Evolutionary conservation across 2,113 vertebrate species (phyloP), one percentile per base, ranked within the genome.

Genomic region (Atlantisia rogersi): DNA sequence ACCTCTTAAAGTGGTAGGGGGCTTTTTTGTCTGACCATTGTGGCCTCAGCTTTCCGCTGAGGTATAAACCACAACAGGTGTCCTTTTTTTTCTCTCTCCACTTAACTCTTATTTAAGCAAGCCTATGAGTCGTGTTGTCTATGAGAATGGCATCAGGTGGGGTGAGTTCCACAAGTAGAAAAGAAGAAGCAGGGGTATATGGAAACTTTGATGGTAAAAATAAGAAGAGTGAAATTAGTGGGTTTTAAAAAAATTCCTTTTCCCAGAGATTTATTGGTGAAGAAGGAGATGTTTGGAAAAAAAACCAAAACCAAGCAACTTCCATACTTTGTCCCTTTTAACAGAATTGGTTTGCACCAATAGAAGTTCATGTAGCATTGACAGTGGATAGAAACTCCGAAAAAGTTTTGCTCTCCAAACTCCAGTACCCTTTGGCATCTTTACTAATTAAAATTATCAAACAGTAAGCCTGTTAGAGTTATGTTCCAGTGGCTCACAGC

Each of bases 371-470:
- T 62, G 13, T 5, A 40, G 28, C 63, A 59, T 78, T 91, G 87
- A 56, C 15, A 83, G 63, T 29, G 37, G 31, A 79, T 35, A 88
- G 32, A 80, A 92, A 50, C 26, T 56, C 68, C 59, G 64, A 86
- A 95, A 69, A 0, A 10, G 19, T 44, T 40, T 82, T 87, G 15
- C 5, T 48, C 8, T 88, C 77, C 88, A 82, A 95, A 92, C 8
- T 12, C 37, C 69, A 80, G 50, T 65, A 69, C 50, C 26, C 22
- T 69, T 90, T 82, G 89, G 55, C 53, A 82, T 88, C 35, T 64
- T 75, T 69, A 32, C 29, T 68, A 88, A 52, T 50, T 82, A 60
- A 87, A 85, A 94, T 90, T 85, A 90, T 50, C 35, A 48, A 76
- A 65, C 15, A 87, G 12, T 40, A 65, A 80, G 14, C 15, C 50